Percentiles rank a stretch among this genome's conserved stretches.
These are phyloP conservation scores for Cydia pomonella DNA, from an alignment of 1,140 invertebrate genomes.

Conservation along the genomic window DNA sequence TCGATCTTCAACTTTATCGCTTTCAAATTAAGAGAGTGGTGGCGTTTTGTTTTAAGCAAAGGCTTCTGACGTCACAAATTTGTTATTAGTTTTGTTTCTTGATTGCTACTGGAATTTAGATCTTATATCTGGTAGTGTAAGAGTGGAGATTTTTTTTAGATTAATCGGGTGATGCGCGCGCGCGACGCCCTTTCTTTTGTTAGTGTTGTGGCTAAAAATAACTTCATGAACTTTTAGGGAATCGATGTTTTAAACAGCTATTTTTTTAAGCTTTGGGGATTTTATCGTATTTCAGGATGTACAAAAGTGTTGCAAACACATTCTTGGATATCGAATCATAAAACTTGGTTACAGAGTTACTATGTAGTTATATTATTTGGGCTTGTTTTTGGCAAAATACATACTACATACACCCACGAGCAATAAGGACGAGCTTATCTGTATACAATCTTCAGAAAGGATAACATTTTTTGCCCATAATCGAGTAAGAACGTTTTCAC, in stretches of 20 bases:
- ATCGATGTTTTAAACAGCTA: constrained; percentile 19
- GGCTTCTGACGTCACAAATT: constrained; percentile 18
- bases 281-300: not conserved
- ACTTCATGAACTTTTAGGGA: constrained; percentile 45
- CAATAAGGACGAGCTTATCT: too few relatives aligned
- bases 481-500: too few relatives aligned
- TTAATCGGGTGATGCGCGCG: constrained; percentile 35
- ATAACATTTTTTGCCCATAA: too few relatives aligned
- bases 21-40: constrained; percentile 9
- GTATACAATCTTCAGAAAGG: too few relatives aligned
- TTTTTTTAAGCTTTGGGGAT: not conserved
- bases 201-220: constrained; percentile 62
- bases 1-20: not conserved
- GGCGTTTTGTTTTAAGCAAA: not conserved
- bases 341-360: not conserved
- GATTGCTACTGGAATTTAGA: not conserved
- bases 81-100: constrained; percentile 13
- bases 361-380: too few relatives aligned
- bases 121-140: not conserved
- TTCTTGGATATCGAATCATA: not conserved
- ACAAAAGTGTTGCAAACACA: not conserved
- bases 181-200: constrained; percentile 44
- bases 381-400: too few relatives aligned
- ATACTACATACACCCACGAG: too few relatives aligned
- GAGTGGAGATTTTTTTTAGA: not conserved